A percentile compares a stretch with the other conserved stretches of the same genome.
Conservation (phyloP, 2,888 invertebrate genomes). For the Drosophila testacea region DNA sequence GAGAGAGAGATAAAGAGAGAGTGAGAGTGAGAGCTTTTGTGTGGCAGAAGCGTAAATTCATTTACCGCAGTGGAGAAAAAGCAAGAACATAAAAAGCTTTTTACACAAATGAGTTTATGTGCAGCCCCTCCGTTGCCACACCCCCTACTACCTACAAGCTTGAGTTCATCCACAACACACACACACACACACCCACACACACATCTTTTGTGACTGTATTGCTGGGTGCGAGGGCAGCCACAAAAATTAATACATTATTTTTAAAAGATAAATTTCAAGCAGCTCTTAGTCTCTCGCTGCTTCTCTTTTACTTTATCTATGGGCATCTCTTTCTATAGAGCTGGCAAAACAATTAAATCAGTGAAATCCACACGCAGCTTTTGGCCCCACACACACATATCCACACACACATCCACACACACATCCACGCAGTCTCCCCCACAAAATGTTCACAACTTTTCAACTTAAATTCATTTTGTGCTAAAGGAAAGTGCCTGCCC, state of each 20-base stretch:
- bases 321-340: slow-evolving; percentile 10
- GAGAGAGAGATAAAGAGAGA: too few species aligned
- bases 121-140: slow-evolving; percentile 11
- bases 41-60: slow-evolving; percentile 71
- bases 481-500: slow-evolving; percentile 55
- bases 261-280: slow-evolving; percentile 75
- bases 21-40: slow-evolving; percentile 7
- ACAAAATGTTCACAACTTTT: slow-evolving; percentile 80
- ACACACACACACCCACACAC: slow-evolving; percentile 11
- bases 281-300: slow-evolving; percentile 11
- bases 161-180: background rate
- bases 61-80: slow-evolving; percentile 62
- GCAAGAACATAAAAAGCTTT: slow-evolving; percentile 68
- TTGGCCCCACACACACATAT: slow-evolving; percentile 27
- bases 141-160: background rate
- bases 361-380: slow-evolving; percentile 78
- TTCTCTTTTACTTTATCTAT: slow-evolving; percentile 6
- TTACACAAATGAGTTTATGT: slow-evolving; percentile 78
- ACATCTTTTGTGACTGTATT: slow-evolving; percentile 7
- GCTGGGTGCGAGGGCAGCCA: slow-evolving; percentile 56
- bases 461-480: slow-evolving; percentile 78
- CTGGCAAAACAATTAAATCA: slow-evolving; percentile 77
- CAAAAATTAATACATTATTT: slow-evolving; percentile 80
- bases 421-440: slow-evolving; percentile 20
- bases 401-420: background rate